Conservation (phyloP, 2,888 invertebrate genomes). For the Lepidochitona cinerea region DNA sequence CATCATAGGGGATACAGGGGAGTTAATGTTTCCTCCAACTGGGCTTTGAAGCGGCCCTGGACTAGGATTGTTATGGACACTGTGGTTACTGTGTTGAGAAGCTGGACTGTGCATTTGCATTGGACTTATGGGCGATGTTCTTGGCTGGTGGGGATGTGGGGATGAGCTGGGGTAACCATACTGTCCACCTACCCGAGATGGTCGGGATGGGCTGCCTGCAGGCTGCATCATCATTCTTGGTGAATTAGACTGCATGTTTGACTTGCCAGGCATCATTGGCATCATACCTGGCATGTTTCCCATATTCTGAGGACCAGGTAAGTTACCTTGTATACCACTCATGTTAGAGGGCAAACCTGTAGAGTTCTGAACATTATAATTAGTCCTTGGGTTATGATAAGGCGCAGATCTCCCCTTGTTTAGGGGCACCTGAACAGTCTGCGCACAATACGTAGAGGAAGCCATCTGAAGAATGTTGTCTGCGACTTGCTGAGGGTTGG, state of each 20-base stretch:
- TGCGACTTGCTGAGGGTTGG: constrained; percentile 66
- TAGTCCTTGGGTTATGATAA: constrained; percentile 51
- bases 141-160: not conserved
- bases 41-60: constrained; percentile 62
- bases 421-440: constrained; percentile 61
- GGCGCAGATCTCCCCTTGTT: constrained; percentile 53
- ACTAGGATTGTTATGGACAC: constrained; percentile 54
- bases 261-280: not conserved
- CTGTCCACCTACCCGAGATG: constrained; percentile 1
- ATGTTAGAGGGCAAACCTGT: not conserved
- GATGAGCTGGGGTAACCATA: not conserved
- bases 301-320: not conserved
- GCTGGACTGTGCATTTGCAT: constrained; percentile 51
- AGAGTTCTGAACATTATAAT: constrained; percentile 19
- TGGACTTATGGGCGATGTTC: constrained; percentile 60
- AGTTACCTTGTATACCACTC: not conserved
- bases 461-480: constrained; percentile 68
- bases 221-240: constrained; percentile 14
- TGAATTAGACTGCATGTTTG: not conserved
- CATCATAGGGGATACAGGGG: constrained; percentile 34
- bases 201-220: constrained; percentile 1
- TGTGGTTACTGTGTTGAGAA: constrained; percentile 58
- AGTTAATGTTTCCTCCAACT: constrained; percentile 21
- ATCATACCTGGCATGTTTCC: not conserved
- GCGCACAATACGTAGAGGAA: constrained; percentile 51